Evolutionary conservation across 1,140 invertebrate species (phyloP), one percentile per base, ranked within the genome.

Genomic region (Calosoma granatense): DNA sequence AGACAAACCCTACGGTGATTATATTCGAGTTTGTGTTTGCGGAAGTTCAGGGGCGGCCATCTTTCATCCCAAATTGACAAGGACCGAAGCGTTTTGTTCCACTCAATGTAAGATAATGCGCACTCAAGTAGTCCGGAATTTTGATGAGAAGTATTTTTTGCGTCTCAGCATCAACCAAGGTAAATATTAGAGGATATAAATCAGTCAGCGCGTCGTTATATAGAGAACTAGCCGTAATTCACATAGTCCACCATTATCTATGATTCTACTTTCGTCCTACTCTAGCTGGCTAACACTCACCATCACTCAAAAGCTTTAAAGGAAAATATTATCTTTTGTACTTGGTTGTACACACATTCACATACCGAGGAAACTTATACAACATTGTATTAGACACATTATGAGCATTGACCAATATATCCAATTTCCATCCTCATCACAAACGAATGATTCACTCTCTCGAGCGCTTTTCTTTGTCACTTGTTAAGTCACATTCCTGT

Each of bases 81-180:
- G 41, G 17, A 47, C 41, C 41, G 15, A 47, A 47, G 41, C 41
- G 15, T 47, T 47, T 47, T 47, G 41, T 47, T 47, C 41, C 41
- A 17, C 41, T 47, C 41, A 47, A 17, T 47, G 41, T 17, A 47
- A 47, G 41, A 47, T 47, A 47, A 47, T 47, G 41, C 17, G 41
- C 41, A 47, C 41, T 47, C 15, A 11, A 17, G 41, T 47, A 47
- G 6, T 12, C 9, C 15, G 41, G 17, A 6, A 12, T 47, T 47
- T 47, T 47, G 41, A 47, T 47, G 41, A 47, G 41, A 47, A 6
- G 41, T 47, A 4, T 47, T 47, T 47, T 47, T 47, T 17, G 41
- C 41, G 9, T 11, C 14, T 4, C 26, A 4, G 4, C 26, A 30
- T 6, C 14, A 14, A 17, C 41, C 41, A 47, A 47, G 41, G 41